Evolutionary conservation across 2,113 vertebrate species (phyloP), one percentile per base, ranked within the genome.

Genomic region (Tenrec ecaudatus): DNA sequence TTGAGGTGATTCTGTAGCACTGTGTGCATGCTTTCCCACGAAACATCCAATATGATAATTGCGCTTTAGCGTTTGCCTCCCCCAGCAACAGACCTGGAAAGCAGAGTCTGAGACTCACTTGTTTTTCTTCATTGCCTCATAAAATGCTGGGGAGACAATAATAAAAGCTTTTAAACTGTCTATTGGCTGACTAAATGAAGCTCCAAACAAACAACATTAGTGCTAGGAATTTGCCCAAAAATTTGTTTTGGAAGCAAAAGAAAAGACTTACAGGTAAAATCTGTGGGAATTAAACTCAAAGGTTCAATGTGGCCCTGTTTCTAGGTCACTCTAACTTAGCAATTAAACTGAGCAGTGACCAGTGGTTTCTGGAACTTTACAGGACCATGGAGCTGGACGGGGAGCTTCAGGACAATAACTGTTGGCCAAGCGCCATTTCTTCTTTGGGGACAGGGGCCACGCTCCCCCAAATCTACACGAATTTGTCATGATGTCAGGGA

Each of bases 121-220:
- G 57, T 69, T 85, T 53, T 91, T 89, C 38, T 76, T 23, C 25
- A 47, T n/a, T 86, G 47, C 23, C 19, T 86, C 71, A 19, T 84
- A 81, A 83, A 78, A 76, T 87, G 27, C 57, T 40, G 62, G 78
- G 17, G 12, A n/a, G 87, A 90, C 33, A 47, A 57, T 89, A 79
- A 29, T 88, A 17, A 64, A 80, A 31, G 9, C 23, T 80, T 86
- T 75, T 27, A 76, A 47, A 73, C 40, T 36, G 12, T 73, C 78
- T 89, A 1, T 82, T 92, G 31, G 5, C 16, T 73, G 47, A 80
- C n/a, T 66, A 89, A 38, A 43, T 58, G n/a, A 83, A 77, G 4
- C 33, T 69, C 23, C 75, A 83, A 0, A 14, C 7, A 79, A 76
- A 6, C 68, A 91, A 82, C 79, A 75, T 53, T 80, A 64, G 19